These are phyloP conservation scores for Phasianus colchicus DNA, from an alignment of 2,113 vertebrate species.

Conservation along the genomic window DNA sequence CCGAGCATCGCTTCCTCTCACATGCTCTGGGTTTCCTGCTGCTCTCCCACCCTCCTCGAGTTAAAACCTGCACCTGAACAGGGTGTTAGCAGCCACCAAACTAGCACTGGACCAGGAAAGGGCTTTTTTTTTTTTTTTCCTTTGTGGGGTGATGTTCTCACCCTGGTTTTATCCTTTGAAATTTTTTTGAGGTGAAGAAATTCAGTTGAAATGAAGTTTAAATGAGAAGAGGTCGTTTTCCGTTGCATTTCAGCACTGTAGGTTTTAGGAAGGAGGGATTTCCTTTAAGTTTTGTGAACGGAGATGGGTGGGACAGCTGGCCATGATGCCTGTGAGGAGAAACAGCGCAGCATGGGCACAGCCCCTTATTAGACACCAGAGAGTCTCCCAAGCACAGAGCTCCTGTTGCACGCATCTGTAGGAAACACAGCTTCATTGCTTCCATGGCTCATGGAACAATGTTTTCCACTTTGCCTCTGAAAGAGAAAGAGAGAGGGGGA, in stretches of 20 bases:
- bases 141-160: neutral
- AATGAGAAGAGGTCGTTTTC: neutral
- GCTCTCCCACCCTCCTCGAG: neutral
- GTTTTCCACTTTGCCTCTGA: conserved; percentile 7
- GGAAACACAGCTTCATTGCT: neutral
- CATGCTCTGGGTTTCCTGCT: conserved; percentile 11
- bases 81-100: neutral
- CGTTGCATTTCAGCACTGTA: fast-evolving
- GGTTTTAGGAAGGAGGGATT: neutral
- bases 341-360: fast-evolving
- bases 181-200: neutral
- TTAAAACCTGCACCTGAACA: neutral
- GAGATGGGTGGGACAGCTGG: neutral
- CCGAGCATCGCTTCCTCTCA: neutral
- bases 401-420: neutral
- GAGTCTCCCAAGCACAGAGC: neutral
- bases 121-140: no score
- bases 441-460: neutral
- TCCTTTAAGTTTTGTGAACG: fast-evolving
- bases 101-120: neutral
- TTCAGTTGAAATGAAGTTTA: neutral
- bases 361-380: fast-evolving
- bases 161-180: neutral
- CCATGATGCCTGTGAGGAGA: neutral
- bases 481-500: neutral